Percentiles rank a stretch among this genome's conserved stretches.
Evolutionary conservation across 1,140 invertebrate species (phyloP).

Genomic region (Meloidogyne hapla): DNA sequence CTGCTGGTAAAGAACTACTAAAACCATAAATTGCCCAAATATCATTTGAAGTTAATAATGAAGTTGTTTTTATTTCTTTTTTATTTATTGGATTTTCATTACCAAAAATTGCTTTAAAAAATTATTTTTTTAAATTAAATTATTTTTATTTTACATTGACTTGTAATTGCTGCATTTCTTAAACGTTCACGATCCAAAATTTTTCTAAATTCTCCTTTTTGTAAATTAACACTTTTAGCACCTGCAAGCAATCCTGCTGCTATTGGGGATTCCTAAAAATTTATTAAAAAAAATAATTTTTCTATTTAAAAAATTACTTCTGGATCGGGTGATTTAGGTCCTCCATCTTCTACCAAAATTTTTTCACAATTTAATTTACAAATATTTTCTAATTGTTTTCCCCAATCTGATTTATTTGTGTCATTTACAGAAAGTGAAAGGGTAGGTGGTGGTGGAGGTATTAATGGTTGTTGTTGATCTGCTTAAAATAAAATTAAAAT

Average conservation of each 20-base stretch:
- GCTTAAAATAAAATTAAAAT: neutral
- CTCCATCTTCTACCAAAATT: neutral
- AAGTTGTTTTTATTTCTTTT: neutral
- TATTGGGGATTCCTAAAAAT: constrained; percentile 51
- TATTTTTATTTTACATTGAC: constrained; percentile 1
- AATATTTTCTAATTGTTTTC: neutral
- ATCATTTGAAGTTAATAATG: constrained; percentile 47
- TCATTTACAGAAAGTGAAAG: constrained; percentile 13
- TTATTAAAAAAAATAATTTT: neutral
- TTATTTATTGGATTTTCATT: neutral
- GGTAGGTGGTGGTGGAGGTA: neutral
- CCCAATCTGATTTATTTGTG: neutral
- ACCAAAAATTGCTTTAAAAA: constrained; percentile 15
- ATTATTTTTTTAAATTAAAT: constrained; percentile 20
- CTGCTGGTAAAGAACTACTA: constrained; percentile 57
- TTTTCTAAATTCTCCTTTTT: constrained; percentile 54
- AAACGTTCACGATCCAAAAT: constrained; percentile 55
- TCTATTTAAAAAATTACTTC: constrained; percentile 16
- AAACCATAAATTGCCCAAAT: constrained; percentile 60
- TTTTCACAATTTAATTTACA: neutral
- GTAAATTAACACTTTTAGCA: constrained; percentile 52
- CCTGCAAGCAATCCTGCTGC: constrained; percentile 56
- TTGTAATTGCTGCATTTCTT: constrained; percentile 32
- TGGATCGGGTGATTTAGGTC: constrained; percentile 52
- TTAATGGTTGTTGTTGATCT: constrained; percentile 12